Evolutionary conservation across 2,888 invertebrate species (phyloP).

Genomic region (Nudaria mundana): DNA sequence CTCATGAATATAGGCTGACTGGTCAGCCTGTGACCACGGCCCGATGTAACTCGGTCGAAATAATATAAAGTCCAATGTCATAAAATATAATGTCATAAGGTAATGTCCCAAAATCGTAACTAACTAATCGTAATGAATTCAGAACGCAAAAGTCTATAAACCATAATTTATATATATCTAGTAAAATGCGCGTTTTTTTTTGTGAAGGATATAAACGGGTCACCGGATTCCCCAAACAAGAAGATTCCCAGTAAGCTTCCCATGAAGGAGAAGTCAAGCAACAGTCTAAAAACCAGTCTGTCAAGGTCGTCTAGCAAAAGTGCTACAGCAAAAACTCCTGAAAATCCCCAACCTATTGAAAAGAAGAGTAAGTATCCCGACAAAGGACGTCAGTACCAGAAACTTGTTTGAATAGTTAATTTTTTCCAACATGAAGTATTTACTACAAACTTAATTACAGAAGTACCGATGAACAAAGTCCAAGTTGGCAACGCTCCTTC

Average conservation of each 20-base stretch:
- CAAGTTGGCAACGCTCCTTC: conserved; percentile 96
- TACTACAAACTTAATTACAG: conserved; percentile 75
- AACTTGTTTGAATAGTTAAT: no score
- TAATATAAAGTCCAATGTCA: no score
- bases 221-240: conserved; percentile 87
- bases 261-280: conserved; percentile 71
- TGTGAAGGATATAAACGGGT: conserved; percentile 84
- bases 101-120: no score
- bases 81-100: no score
- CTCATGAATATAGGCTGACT: no score
- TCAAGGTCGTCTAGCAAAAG: conserved; percentile 83
- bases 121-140: no score
- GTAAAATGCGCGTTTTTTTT: background rate
- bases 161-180: background rate
- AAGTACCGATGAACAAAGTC: conserved; percentile 95
- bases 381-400: no score
- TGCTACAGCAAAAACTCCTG: conserved; percentile 86
- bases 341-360: conserved; percentile 76
- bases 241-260: conserved; percentile 83
- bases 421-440: no score
- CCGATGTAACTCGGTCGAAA: no score
- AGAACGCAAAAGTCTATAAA: background rate
- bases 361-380: conserved; percentile 92
- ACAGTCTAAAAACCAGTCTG: conserved; percentile 73
- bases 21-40: no score